These are phyloP conservation scores for Musca vetustissima DNA, from an alignment of 1,140 invertebrate species.

Conservation along the genomic window DNA sequence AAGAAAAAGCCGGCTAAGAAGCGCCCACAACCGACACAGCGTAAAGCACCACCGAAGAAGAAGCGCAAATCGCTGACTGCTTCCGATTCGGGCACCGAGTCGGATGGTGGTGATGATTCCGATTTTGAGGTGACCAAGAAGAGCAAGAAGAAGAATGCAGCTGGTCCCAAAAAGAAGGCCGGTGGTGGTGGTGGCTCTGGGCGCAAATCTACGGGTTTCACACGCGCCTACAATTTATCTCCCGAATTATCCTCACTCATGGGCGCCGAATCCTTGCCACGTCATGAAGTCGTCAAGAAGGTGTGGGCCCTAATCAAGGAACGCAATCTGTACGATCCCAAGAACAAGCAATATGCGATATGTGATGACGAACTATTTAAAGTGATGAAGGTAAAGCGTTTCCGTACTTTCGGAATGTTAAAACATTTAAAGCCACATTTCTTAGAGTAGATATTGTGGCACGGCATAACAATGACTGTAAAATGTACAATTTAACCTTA, in stretches of 20 bases:
- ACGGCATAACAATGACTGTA: not conserved
- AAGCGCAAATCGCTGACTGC: conserved; percentile 58
- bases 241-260: conserved; percentile 83
- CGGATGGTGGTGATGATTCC: conserved; percentile 74
- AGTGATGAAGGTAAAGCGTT: conserved; percentile 86
- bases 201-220: conserved; percentile 73
- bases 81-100: conserved; percentile 65
- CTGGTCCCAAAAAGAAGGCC: conserved; percentile 45
- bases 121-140: conserved; percentile 71
- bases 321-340: conserved; percentile 87
- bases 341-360: conserved; percentile 91
- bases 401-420: conserved; percentile 94
- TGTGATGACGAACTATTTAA: conserved; percentile 89
- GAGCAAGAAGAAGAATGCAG: conserved; percentile 41
- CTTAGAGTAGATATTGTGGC: conserved; percentile 60
- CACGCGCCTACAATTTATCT: conserved; percentile 78
- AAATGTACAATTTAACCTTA: too few relatives aligned
- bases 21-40: conserved; percentile 55
- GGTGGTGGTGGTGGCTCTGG: conserved; percentile 40
- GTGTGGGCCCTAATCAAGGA: conserved; percentile 93
- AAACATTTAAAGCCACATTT: conserved; percentile 92
- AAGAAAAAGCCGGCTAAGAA: conserved; percentile 46
- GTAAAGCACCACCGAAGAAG: conserved; percentile 58
- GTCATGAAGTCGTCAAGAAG: conserved; percentile 91
- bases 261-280: conserved; percentile 80